Evolutionary conservation across 1,140 invertebrate genomes (phyloP).

Genomic region (Pseudomyrmex flavicornis): DNA sequence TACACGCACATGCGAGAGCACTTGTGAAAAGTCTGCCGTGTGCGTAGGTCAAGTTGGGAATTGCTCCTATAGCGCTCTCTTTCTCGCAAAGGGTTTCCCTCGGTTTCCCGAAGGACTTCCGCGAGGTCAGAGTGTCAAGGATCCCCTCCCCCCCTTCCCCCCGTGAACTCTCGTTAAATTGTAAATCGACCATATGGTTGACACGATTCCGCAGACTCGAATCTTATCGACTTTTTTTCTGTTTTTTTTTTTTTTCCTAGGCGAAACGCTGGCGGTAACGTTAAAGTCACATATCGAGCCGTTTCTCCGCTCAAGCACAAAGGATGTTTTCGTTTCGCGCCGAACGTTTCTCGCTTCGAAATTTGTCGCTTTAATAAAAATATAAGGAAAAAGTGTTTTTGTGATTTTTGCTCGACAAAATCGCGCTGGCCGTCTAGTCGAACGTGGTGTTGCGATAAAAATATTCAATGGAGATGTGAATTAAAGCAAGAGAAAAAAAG

Average conservation of each 20-base stretch:
- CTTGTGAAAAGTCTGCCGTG: slow-evolving; percentile 6
- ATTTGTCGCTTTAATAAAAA: background rate
- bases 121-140: slow-evolving; percentile 12
- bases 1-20: background rate
- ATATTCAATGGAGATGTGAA: no score
- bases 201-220: slow-evolving; percentile 13
- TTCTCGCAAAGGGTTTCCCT: background rate
- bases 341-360: background rate
- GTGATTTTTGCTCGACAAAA: background rate
- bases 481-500: no score
- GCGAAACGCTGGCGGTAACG: background rate
- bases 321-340: background rate
- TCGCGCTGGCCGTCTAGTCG: background rate
- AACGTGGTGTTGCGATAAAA: no score
- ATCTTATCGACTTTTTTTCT: slow-evolving; percentile 18
- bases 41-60: background rate
- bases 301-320: background rate
- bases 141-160: background rate
- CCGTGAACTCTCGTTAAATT: slow-evolving; percentile 51
- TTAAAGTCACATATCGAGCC: background rate
- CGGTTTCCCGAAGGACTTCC: background rate
- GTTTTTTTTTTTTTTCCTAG: background rate
- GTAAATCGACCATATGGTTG: slow-evolving; percentile 42
- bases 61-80: background rate
- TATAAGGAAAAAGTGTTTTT: background rate